Evolutionary conservation across 64 coral and sea anemone genomes (phyloP).

Genomic region (Porites lutea): DNA sequence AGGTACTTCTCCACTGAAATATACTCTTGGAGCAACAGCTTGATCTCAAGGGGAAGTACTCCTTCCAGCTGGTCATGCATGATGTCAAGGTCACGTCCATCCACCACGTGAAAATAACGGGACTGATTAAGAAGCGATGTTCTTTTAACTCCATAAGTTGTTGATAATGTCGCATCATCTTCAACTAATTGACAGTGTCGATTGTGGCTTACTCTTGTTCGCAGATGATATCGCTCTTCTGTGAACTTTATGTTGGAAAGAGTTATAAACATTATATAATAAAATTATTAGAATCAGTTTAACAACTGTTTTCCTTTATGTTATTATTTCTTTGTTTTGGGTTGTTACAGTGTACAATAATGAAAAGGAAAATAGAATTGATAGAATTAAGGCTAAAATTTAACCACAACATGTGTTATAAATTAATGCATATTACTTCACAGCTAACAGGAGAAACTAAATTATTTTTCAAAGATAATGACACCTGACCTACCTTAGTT

Average conservation of each 20-base stretch:
- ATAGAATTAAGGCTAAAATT: too few species aligned
- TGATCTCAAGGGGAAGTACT: constrained; percentile 62
- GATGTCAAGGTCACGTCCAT: constrained; percentile 67
- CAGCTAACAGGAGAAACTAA: too few species aligned
- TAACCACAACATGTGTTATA: too few species aligned
- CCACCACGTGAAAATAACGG: constrained; percentile 60
- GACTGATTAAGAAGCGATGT: constrained; percentile 48
- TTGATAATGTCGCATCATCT: constrained; percentile 38
- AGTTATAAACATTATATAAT: too few species aligned
- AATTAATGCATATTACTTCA: too few species aligned
- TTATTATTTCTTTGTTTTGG: too few species aligned
- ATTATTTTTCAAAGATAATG: too few species aligned
- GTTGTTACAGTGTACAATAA: too few species aligned
- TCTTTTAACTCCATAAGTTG: constrained; percentile 55
- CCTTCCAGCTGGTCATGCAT: constrained; percentile 89
- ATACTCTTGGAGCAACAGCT: constrained; percentile 34
- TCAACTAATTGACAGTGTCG: constrained; percentile 53
- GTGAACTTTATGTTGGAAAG: constrained; percentile 32
- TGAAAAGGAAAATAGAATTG: too few species aligned
- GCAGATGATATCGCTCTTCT: constrained; percentile 61
- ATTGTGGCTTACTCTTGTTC: constrained; percentile 65
- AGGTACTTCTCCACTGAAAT: constrained; percentile 42
- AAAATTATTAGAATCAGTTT: too few species aligned
- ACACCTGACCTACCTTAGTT: constrained; percentile 42
- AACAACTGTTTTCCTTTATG: too few species aligned